Evolutionary conservation across 2,113 vertebrate genomes (phyloP), one percentile per base, ranked within the genome.

Genomic region (Dipodomys ordii): DNA sequence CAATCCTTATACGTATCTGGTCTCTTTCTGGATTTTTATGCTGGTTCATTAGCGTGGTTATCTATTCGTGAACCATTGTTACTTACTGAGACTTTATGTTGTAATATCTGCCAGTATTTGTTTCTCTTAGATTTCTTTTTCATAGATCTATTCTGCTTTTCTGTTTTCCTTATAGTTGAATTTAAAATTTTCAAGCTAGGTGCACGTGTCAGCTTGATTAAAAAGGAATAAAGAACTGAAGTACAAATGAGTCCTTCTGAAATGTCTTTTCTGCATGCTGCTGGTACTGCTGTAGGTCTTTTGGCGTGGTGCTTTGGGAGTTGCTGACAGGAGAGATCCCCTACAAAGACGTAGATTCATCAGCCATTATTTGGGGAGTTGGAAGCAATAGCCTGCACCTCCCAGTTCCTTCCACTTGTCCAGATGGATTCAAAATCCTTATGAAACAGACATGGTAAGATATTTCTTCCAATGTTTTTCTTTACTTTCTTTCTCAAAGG

Each of bases 381-480:
- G 99, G 99, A 90, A 99, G 99, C 96, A 99, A 99, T 96, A 99
- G 99, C 96, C 98, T 99, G 6, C 99, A 99, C 96, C 99, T 99
- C 91, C 99, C 99, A 0, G 99, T 99, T 87, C 99, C 99, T 88
- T 99, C 99, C 79, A 99, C 99, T 35, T 99, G 99, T 96, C 99
- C 99, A 0, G 99, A 99, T 64, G 99, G 99, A 92, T 99, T 99
- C 98, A 99, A 99, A 98, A 99, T 99, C 97, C 99, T 99, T 94
- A 99, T 99, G 99, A 99, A 99, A 96, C 99, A 99, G 97, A 99
- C 99, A 23, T 99, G 99, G 99, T 99, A 98, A 98, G 98, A 94
- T 39, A 83, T 90, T 85, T 88, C 72, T 74, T 6, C 18, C 23
- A 23, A 10, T 30, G 77, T 65, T 49, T 72, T 82, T 53, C 86